These are phyloP conservation scores for Cylloceria caligata DNA, from an alignment of 2,888 invertebrate species.

Conservation along the genomic window DNA sequence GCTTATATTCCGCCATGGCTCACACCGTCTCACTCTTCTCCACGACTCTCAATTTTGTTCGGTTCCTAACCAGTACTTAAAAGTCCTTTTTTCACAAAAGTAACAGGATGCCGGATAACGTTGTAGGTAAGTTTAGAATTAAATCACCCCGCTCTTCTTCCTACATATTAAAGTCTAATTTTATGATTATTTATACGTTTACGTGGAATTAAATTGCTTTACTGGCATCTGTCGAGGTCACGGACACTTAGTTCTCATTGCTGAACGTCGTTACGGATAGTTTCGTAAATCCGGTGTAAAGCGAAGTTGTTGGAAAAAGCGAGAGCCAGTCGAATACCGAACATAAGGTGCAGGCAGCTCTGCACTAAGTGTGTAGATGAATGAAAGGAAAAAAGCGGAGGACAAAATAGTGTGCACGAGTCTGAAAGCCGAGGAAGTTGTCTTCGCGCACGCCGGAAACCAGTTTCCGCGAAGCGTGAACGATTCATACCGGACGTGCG, in stretches of 20 bases:
- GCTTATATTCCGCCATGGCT: no score
- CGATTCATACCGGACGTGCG: slow-evolving; percentile 56
- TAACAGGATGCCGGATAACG: no score
- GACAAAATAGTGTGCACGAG: slow-evolving; percentile 51
- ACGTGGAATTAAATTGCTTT: not conserved
- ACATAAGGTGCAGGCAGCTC: slow-evolving; percentile 9
- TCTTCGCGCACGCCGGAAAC: slow-evolving; percentile 60
- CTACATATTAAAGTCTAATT: no score
- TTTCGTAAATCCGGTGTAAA: slow-evolving; percentile 10
- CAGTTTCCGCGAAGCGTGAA: slow-evolving; percentile 64
- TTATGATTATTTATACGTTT: not conserved
- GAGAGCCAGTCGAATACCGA: slow-evolving; percentile 33
- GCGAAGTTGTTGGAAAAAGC: slow-evolving; percentile 13
- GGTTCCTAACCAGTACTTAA: no score
- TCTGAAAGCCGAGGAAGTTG: slow-evolving; percentile 55
- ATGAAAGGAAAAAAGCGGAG: slow-evolving; percentile 30
- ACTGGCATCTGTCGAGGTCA: not conserved
- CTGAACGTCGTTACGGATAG: not conserved
- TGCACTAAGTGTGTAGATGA: slow-evolving; percentile 1
- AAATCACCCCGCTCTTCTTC: no score
- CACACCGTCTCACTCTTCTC: no score
- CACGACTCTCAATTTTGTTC: no score
- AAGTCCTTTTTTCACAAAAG: no score
- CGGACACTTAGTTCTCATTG: not conserved
- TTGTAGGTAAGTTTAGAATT: no score